Evolutionary conservation across 2,797 vertebrate genomes (phyloP).

Genomic region (Carcharodon carcharias): DNA sequence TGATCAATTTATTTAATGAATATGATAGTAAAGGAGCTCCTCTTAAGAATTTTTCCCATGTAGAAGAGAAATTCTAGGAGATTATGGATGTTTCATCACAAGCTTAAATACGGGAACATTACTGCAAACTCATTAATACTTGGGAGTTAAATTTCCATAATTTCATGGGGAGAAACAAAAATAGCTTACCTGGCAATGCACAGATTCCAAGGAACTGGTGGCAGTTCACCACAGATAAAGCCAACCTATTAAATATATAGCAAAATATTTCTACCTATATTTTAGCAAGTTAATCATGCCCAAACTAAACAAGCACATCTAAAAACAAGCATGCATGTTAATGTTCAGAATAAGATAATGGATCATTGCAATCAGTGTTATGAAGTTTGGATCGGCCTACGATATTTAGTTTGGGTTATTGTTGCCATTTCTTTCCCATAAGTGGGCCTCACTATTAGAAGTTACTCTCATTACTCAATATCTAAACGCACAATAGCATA

Average conservation of each 20-base stretch:
- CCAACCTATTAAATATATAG: conserved; percentile 58
- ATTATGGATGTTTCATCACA: conserved; percentile 1
- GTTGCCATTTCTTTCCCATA: not conserved
- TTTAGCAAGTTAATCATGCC: not conserved
- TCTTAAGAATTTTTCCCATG: not conserved
- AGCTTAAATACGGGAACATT: conserved; percentile 4
- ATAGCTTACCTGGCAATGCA: conserved; percentile 71
- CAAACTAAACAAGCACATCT: not conserved
- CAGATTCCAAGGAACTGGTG: conserved; percentile 74
- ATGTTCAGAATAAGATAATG: not conserved
- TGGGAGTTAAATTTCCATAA: conserved; percentile 18
- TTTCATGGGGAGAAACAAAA: conserved; percentile 24
- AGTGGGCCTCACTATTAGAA: not conserved
- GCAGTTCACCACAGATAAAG: conserved; percentile 63
- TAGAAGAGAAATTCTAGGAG: not conserved
- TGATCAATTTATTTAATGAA: not conserved
- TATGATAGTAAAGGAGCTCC: not conserved
- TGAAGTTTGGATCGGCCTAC: not conserved
- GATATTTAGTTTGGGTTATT: not conserved
- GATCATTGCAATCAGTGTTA: not conserved
- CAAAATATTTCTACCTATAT: conserved; percentile 16
- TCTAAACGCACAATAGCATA: not conserved
- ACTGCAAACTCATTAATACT: conserved; percentile 27
- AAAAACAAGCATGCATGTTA: not conserved
- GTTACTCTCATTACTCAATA: not conserved